phyloP scores from a whole-genome alignment of 2,797 vertebrate genomes.

The Loris lydekkerianus region DNA sequence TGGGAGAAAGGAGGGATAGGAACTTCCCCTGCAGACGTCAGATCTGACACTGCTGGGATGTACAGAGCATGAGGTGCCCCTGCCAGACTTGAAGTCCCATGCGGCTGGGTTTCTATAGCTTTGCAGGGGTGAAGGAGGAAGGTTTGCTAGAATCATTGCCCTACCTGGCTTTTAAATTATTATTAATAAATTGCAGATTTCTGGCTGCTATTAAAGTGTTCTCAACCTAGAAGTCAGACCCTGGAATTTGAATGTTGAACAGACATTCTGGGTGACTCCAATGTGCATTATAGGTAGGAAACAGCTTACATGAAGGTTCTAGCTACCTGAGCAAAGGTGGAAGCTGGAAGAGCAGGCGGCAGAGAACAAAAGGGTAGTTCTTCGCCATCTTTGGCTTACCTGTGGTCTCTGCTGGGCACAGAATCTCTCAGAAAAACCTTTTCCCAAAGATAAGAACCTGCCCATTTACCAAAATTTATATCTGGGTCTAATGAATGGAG shows the following conservation, averaged over 20 bases:
- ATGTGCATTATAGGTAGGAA: background rate
- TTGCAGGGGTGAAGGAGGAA: background rate
- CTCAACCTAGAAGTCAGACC: background rate
- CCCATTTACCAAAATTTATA: background rate
- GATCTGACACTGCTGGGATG: background rate
- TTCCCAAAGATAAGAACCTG: background rate
- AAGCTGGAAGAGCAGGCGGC: background rate
- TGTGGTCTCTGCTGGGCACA: background rate
- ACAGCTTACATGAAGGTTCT: background rate
- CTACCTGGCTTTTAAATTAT: background rate
- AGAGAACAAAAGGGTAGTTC: background rate
- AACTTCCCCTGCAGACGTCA: background rate
- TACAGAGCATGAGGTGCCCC: background rate
- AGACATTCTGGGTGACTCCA: background rate
- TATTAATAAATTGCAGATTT: background rate
- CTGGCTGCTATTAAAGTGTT: background rate
- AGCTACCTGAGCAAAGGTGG: background rate
- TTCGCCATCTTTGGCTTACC: background rate
- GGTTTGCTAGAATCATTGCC: background rate
- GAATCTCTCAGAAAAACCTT: background rate
- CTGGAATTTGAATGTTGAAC: background rate
- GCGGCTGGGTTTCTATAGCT: background rate
- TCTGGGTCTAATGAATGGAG: background rate
- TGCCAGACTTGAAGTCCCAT: fast-evolving
- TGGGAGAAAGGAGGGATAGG: background rate